Evolutionary conservation across 2,888 invertebrate genomes (phyloP), one percentile per base, ranked within the genome.

Genomic region (Heterodera filipjevi): DNA sequence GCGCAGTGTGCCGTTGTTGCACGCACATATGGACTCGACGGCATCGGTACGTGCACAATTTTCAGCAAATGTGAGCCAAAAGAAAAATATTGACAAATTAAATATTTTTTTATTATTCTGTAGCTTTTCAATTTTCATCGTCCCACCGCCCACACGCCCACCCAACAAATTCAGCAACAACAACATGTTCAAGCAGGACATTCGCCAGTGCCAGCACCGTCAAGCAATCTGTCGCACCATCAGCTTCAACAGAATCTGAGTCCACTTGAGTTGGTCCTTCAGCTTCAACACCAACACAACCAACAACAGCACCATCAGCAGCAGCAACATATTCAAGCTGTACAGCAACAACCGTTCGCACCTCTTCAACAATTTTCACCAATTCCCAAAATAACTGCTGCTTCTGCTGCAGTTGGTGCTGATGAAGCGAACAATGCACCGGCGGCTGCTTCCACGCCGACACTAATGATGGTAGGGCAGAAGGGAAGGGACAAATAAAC

Each of bases 1-100:
- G 1, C 68, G 49, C 66, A 66, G 66, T 44, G 75, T 59, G 66
- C 68, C 75, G 44, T 59, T 75, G 46, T 12, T 75, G 53, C 59
- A 32, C 39, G 53, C 44, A 30, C 30, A 75, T 30, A 12, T 27
- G 8, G 59, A 59, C 8, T n/a, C 59, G 27, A 27, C 27, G 59
- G n/a, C 59, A 59, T 12, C 59, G 59, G 59, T 6, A 59, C 59
- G 59, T 59, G 22, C 59, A 27, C 59, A 59, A n/a, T 59, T 59
- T 59, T n/a, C 59, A n/a, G 59, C 59, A 59, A 59, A 59, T 59
- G 59, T 59, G 5, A 59, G 19, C 0, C 19, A 22, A 5, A 5
- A 22, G 10, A 3, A 39, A 39, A 39, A 6, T 39, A 39, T 39
- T n/a, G 39, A 3, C 39, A 39, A 39, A 39, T 39, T 6, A 39